phyloP scores from a whole-genome alignment of 1,140 invertebrate genomes.

The Scaptomyza pallida region DNA sequence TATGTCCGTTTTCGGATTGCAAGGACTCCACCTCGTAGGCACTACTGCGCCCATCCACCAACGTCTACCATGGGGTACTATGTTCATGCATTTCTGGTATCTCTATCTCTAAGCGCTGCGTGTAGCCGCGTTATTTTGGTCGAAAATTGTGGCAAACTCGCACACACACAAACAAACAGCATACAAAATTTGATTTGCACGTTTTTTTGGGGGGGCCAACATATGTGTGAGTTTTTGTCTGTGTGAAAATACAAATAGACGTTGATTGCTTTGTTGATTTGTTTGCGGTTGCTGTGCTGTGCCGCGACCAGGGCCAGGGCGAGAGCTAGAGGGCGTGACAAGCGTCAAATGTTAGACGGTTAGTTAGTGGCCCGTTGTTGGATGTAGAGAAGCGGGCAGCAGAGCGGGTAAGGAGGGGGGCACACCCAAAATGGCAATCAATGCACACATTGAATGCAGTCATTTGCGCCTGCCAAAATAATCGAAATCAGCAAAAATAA shows the following conservation, averaged over 20 bases:
- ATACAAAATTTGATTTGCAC: conserved; percentile 30
- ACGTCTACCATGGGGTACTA: too few species aligned
- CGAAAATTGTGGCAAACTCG: conserved; percentile 65
- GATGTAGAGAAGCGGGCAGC: neutral
- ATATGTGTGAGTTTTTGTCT: conserved; percentile 23
- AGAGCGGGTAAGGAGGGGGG: neutral
- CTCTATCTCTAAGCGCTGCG: conserved; percentile 30
- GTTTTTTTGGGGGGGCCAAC: conserved; percentile 9
- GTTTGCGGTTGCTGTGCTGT: conserved; percentile 72
- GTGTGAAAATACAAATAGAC: conserved; percentile 80
- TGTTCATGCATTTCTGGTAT: conserved; percentile 12
- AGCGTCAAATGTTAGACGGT: conserved; percentile 67
- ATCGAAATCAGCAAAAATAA: conserved; percentile 69
- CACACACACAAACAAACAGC: conserved; percentile 31
- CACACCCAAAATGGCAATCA: conserved; percentile 71
- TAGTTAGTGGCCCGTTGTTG: conserved; percentile 60
- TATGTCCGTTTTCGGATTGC: neutral
- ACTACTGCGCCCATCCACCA: too few species aligned
- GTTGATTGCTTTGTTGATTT: conserved; percentile 83
- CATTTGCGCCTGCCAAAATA: conserved; percentile 63
- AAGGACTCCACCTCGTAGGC: neutral
- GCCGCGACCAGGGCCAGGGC: conserved; percentile 23
- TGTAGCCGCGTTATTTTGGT: conserved; percentile 57
- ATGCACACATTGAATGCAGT: conserved; percentile 73
- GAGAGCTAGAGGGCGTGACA: conserved; percentile 29